phyloP scores from a whole-genome alignment of 1,140 invertebrate genomes.

The Neomicropteryx cornuta region DNA sequence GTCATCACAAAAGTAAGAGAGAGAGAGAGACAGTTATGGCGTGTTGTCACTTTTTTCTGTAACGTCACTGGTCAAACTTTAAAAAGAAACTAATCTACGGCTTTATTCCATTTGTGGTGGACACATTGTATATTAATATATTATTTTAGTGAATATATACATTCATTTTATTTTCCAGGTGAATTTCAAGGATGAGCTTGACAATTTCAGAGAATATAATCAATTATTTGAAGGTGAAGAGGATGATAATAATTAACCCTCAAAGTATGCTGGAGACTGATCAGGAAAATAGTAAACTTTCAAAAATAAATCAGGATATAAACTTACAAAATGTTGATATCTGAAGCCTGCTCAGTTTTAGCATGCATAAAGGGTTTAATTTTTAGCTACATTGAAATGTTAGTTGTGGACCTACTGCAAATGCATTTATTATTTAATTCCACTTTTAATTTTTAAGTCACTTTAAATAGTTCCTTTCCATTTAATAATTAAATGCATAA shows the following conservation, averaged over 20 bases:
- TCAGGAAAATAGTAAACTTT: no score
- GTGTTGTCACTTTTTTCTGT: neutral
- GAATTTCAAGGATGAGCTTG: slow-evolving; percentile 9
- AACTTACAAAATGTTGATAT: no score
- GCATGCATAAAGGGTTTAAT: no score
- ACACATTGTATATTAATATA: neutral
- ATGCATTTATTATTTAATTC: no score
- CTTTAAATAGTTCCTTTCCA: no score
- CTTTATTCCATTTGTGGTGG: neutral
- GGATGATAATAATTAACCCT: slow-evolving; percentile 7
- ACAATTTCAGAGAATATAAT: slow-evolving; percentile 9
- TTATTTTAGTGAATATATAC: neutral
- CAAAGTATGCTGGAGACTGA: no score
- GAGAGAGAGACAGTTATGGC: neutral
- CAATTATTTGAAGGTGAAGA: slow-evolving; percentile 9
- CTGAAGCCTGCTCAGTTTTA: no score
- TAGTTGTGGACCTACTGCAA: no score
- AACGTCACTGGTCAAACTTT: neutral
- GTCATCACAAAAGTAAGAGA: neutral
- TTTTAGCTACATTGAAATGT: no score
- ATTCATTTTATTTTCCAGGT: slow-evolving; percentile 5
- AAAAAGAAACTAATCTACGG: neutral
- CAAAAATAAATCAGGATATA: no score
- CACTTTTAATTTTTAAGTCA: no score
- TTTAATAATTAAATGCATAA: no score